A percentile compares a stretch with the other conserved stretches of the same genome.
phyloP scores from a whole-genome alignment of 2,113 vertebrate species.

The Hypocryptadius cinnamomeus region DNA sequence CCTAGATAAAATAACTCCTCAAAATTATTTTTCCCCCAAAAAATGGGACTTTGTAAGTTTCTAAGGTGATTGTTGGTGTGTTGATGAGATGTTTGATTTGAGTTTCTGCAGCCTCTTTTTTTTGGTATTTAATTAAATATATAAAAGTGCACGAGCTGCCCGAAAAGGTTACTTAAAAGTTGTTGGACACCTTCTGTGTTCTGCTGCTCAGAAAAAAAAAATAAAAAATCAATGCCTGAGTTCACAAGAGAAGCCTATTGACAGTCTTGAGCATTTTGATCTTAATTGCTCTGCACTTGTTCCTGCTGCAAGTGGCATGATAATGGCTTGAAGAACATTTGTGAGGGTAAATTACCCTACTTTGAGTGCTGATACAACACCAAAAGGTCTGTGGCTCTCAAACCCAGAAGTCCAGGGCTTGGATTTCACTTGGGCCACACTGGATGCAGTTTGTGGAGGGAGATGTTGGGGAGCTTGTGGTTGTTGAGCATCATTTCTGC shows the following conservation, averaged over 20 bases:
- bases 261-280: slow-evolving; percentile 21
- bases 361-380: neutral
- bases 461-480: neutral
- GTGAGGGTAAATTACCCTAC: neutral
- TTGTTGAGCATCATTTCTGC: fast-evolving
- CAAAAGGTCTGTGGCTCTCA: neutral
- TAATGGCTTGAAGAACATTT: slow-evolving; percentile 2
- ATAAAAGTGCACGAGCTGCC: neutral
- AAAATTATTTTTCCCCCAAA: neutral
- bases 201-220: neutral
- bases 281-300: slow-evolving; percentile 45
- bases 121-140: neutral
- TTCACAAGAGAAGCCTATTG: slow-evolving; percentile 15
- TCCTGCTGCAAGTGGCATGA: neutral
- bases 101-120: neutral
- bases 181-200: neutral
- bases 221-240: slow-evolving; percentile 9
- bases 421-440: neutral
- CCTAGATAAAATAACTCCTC: neutral
- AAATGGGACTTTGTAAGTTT: neutral
- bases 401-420: neutral
- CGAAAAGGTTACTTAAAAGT: slow-evolving; percentile 32
- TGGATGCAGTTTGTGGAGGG: neutral
- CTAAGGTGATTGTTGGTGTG: neutral
- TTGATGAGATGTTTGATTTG: neutral